Conservation (phyloP, 2,113 vertebrate species). For the Saguinus midas region DNA sequence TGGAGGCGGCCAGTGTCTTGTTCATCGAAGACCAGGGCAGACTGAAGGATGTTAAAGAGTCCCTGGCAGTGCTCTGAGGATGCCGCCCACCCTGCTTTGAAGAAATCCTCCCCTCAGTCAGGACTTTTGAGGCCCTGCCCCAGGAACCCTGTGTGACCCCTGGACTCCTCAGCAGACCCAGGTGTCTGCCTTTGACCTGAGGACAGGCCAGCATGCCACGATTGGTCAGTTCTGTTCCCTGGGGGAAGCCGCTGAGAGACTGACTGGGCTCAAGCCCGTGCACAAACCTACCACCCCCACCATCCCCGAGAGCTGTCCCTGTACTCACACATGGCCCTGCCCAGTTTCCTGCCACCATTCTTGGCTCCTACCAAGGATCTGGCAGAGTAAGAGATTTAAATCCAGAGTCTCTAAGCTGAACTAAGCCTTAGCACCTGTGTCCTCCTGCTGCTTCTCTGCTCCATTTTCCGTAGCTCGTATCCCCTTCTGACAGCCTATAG, state of each 20-base stretch:
- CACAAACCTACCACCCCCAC: neutral
- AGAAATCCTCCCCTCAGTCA: neutral
- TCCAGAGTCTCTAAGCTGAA: neutral
- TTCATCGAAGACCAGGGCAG: neutral
- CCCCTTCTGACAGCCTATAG: neutral
- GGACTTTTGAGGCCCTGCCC: neutral
- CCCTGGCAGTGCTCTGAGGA: neutral
- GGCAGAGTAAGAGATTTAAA: neutral
- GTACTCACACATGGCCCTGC: neutral
- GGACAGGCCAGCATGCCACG: neutral
- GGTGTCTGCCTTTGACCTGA: neutral
- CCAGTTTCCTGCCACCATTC: neutral
- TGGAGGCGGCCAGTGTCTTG: neutral
- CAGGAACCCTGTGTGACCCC: neutral
- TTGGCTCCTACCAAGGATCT: neutral
- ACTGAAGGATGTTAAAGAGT: too few species aligned
- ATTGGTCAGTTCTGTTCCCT: neutral
- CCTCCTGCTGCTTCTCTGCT: neutral
- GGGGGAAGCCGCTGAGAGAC: neutral
- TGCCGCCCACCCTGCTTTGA: neutral
- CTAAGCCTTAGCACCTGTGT: neutral
- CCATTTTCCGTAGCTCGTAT: neutral
- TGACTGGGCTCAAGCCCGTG: neutral
- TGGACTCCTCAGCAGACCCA: neutral
- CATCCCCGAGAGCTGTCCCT: too few species aligned